Base-by-base conservation (phyloP, 2,888 invertebrate genomes). In the Temnothorax rugatulus region DNA sequence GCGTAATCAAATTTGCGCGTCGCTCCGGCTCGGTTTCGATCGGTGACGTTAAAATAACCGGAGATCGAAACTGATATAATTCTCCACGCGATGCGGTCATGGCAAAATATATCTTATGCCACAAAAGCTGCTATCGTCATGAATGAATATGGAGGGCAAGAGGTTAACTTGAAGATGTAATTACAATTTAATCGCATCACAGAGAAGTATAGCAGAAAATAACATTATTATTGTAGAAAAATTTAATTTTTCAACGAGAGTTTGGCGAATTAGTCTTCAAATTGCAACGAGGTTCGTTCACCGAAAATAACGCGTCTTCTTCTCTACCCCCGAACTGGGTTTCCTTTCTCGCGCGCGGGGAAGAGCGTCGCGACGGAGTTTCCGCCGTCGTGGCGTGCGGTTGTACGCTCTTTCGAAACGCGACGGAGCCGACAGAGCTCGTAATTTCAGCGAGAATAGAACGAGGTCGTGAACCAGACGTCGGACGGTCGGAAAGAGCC, bases 381-480 rank as follows among this genome's bases (percentile, higher is more conserved):
- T 69, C 82, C 81, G 71, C 44, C 73, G 73, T 83, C 71, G 74
- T 38, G 64, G 63, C 69, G 63, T 63, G 63, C 77, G 74, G 82
- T 82, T 77, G 84, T 82, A 76, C 86, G 83, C 75, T 85, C 84
- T 87, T 86, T 81, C 64, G 75, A 47, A 50, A 63, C 47, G 38
- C 57, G 82, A 82, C 63, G 84, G 71, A 66, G 75, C 69, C 85
- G 90, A 88, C 90, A 86, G 86, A 88, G 87, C 89, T 88, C 86
- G 91, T 91, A 90, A 92, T 91, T 90, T 91, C 87, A 90, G 87
- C 89, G 88, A 90, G 91, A 92, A 92, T 91, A 91, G 91, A 92
- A 91, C 88, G 92, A 90, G 92, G 91, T 92, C 92, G 91, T 92
- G 92, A 91, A 92, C 91, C 91, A 92, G 91, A 91, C 92, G 88